Conservation (phyloP, 1,140 invertebrate species). For the Paralvinella palmiformis region DNA sequence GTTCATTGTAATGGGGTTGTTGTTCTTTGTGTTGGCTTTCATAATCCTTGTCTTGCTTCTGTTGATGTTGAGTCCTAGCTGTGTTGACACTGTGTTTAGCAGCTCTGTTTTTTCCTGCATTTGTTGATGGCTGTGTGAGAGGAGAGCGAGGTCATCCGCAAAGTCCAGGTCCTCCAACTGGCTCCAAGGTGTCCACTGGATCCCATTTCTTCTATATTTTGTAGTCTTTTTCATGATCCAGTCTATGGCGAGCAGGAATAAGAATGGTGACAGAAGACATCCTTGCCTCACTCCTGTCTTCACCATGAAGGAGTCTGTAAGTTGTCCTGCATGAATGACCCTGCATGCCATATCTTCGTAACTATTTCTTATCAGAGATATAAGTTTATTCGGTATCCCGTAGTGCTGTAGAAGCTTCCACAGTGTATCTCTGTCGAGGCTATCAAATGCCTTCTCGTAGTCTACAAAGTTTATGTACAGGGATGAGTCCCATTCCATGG, state of each 20-base stretch:
- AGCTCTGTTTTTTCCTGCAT: slow-evolving; percentile 1
- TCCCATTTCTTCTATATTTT: slow-evolving; percentile 7
- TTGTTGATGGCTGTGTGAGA: neutral
- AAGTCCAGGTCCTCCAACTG: neutral
- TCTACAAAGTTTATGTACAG: slow-evolving; percentile 5
- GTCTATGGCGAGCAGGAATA: no score
- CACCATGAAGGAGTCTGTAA: neutral
- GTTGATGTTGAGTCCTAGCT: slow-evolving; percentile 7
- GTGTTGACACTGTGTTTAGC: neutral
- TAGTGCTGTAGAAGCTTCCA: slow-evolving; percentile 27
- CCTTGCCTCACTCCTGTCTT: slow-evolving; percentile 3
- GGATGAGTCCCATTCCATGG: neutral
- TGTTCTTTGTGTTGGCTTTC: slow-evolving; percentile 4
- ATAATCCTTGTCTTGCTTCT: neutral
- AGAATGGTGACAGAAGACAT: neutral
- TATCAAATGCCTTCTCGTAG: slow-evolving; percentile 9
- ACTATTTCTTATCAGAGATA: no score
- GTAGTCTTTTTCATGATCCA: no score
- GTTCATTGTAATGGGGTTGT: slow-evolving; percentile 1
- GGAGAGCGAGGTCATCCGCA: neutral
- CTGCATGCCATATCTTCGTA: neutral
- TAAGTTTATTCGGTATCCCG: slow-evolving; percentile 19
- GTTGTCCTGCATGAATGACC: neutral
- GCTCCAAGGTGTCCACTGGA: neutral
- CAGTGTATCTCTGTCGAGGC: slow-evolving; percentile 25